Evolutionary conservation across 53 echinoderm and acorn worm species (phyloP), one percentile per base, ranked within the genome.

Genomic region (Luidia sarsii): DNA sequence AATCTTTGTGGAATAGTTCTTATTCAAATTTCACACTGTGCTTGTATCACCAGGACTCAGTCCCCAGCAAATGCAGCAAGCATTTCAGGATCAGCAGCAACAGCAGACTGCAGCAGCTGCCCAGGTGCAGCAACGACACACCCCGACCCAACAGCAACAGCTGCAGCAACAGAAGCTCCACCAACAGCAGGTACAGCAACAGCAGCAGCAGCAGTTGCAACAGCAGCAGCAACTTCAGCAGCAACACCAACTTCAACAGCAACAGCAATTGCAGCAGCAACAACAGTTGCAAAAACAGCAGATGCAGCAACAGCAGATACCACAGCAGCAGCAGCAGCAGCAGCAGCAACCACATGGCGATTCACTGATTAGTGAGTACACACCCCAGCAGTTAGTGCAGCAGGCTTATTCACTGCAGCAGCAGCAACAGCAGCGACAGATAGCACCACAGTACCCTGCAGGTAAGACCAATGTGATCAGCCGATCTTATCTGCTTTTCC

Each of bases 61-160:
- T 70, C 91, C 91, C 4, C 90, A 83, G 35, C 89, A 89, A 62
- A 57, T 89, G 25, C 90, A 86, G 61, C 46, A 70, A 71, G 45
- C 62, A 9, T 83, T 64, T 39, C 74, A 75, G 62, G 61, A 64
- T 25, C 84, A 61, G 24, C 73, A 84, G 25, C 75, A 64, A 49
- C 85, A 75, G 39, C 85, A 71, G 61, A 50, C 50, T 19, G 43
- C 64, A 70, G 13, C 54, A 55, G 43, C 8, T 9, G 49, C 31
- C 35, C 85, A 85, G 57, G 48, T 70, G 25, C 85, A 85, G 1
- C 85, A 85, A 1, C 65, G 71, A 24, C 70, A 50, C 57, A 67
- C 56, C 30, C 82, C 67, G 66, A 82, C 77, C 41, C 82, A 72
- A 57, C 71, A 80, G 57, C 87, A 87, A 24, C 87, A 87, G 36